These are phyloP conservation scores for Neodiprion virginianus DNA, from an alignment of 1,140 invertebrate species.

Conservation along the genomic window DNA sequence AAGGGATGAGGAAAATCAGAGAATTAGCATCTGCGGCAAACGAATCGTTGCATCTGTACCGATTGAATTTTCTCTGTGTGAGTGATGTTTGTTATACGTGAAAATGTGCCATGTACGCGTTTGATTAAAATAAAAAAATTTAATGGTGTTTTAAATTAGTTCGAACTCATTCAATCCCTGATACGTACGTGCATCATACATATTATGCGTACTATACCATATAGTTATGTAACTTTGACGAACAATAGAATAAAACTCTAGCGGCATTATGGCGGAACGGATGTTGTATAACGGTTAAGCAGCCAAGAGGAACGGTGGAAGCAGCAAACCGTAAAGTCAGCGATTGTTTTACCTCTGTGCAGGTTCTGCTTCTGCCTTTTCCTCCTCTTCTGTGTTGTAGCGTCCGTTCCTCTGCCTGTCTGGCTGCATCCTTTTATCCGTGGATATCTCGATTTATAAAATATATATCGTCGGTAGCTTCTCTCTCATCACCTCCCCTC, in stretches of 20 bases:
- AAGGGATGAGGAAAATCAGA: too few species aligned
- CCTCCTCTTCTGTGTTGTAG: not conserved
- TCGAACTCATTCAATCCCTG: too few species aligned
- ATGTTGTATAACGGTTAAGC: constrained; percentile 56
- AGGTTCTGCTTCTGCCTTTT: constrained; percentile 7
- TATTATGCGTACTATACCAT: constrained; percentile 6
- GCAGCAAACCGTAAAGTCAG: constrained; percentile 49
- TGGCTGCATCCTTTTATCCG: not conserved
- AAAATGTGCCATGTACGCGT: too few species aligned
- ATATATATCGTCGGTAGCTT: not conserved
- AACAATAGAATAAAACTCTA: constrained; percentile 50
- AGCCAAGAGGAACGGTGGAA: constrained; percentile 53
- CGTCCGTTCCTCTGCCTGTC: constrained; percentile 4
- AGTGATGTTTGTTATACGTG: too few species aligned
- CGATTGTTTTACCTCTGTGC: constrained; percentile 1
- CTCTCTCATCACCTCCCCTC: not conserved
- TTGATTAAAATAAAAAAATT: too few species aligned
- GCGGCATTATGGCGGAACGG: constrained; percentile 50
- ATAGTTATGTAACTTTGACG: constrained; percentile 50
- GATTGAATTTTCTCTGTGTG: too few species aligned
- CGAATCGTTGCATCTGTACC: too few species aligned
- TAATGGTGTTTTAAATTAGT: too few species aligned
- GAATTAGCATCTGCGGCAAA: too few species aligned
- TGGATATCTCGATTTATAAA: not conserved
- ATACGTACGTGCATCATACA: too few species aligned